phyloP scores from a whole-genome alignment of 1,140 invertebrate genomes.

The Zaprionus davidi region DNA sequence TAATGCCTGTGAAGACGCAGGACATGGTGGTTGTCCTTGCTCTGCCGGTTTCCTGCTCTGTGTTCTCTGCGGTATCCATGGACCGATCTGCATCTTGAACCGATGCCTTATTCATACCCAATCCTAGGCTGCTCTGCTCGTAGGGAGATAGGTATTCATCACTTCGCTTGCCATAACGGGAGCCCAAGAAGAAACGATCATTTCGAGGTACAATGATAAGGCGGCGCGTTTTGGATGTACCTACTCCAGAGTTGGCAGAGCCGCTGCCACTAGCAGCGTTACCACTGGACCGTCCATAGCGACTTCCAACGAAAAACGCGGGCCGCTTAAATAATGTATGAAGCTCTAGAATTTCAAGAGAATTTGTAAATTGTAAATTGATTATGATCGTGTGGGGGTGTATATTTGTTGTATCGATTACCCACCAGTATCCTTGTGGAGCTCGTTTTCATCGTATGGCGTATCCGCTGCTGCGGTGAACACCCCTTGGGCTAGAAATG shows the following conservation, averaged over 20 bases:
- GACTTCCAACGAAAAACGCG: slow-evolving; percentile 81
- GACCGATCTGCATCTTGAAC: slow-evolving; percentile 9
- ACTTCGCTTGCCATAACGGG: slow-evolving; percentile 79
- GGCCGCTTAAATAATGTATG: slow-evolving; percentile 63
- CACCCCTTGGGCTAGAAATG: slow-evolving; percentile 45
- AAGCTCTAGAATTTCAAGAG: slow-evolving; percentile 29
- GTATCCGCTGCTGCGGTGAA: slow-evolving; percentile 39
- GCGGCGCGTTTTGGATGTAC: slow-evolving; percentile 63
- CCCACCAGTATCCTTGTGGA: slow-evolving; percentile 56
- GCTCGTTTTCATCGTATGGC: slow-evolving; percentile 33
- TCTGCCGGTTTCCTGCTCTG: slow-evolving; percentile 17
- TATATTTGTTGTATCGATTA: too few species aligned
- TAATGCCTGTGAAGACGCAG: slow-evolving; percentile 69
- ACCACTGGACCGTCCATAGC: slow-evolving; percentile 76
- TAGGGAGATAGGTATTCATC: slow-evolving; percentile 58
- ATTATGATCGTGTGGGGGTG: too few species aligned
- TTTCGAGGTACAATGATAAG: slow-evolving; percentile 77
- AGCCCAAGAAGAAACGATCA: slow-evolving; percentile 82
- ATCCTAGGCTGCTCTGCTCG: slow-evolving; percentile 51
- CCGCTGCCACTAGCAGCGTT: slow-evolving; percentile 25
- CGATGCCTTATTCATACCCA: slow-evolving; percentile 36
- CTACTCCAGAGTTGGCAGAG: slow-evolving; percentile 14
- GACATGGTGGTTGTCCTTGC: slow-evolving; percentile 50
- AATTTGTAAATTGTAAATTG: background rate
- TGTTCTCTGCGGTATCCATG: background rate